Conservation (phyloP, 2,888 invertebrate genomes). For the Hydraecia micacea region DNA sequence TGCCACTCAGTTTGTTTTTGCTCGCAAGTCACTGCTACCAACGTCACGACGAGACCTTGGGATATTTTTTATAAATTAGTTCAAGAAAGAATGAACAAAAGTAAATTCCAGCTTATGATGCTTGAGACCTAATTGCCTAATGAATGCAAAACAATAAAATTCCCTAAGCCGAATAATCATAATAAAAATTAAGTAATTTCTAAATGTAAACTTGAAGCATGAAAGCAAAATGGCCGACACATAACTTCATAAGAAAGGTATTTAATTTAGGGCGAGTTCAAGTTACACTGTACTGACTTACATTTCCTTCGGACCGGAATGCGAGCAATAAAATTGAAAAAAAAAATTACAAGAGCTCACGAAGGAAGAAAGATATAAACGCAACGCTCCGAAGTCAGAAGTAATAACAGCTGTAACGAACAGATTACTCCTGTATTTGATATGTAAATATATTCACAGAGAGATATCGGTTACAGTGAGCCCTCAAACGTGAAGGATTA, state of each 20-base stretch:
- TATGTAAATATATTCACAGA: conserved; percentile 41
- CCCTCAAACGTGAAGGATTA: conserved; percentile 25
- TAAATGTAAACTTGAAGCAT: background rate
- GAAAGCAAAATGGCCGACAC: background rate
- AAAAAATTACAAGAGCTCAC: conserved; percentile 29
- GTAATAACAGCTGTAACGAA: conserved; percentile 26
- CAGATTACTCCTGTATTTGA: conserved; percentile 36
- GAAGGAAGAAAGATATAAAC: conserved; percentile 14
- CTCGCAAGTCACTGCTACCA: conserved; percentile 5
- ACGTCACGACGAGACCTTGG: conserved; percentile 4
- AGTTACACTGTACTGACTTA: conserved; percentile 1
- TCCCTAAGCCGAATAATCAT: background rate
- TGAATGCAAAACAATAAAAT: conserved; percentile 3
- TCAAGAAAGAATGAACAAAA: background rate
- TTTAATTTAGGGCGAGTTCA: background rate
- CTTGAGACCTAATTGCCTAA: background rate
- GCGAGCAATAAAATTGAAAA: conserved; percentile 30
- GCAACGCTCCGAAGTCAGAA: background rate
- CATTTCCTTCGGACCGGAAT: conserved; percentile 13
- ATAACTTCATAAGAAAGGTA: background rate
- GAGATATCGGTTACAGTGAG: conserved; percentile 28
- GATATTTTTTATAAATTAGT: background rate
- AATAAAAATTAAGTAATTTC: background rate
- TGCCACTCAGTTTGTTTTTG: conserved; percentile 14
- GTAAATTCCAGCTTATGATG: background rate